Evolutionary conservation across 2,797 vertebrate species (phyloP).

Genomic region (Champsocephalus esox): DNA sequence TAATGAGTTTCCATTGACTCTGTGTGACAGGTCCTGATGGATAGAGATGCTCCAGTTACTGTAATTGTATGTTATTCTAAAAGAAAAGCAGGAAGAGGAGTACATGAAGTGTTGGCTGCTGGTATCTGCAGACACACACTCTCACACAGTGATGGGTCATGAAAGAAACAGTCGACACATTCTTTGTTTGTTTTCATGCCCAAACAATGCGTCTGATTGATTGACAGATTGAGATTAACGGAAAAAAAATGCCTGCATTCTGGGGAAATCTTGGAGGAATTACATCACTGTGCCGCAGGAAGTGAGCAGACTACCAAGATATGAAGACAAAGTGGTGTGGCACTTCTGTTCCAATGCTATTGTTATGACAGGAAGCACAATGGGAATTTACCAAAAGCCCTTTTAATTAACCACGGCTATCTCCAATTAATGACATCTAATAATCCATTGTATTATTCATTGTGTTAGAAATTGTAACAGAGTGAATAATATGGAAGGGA

Average conservation of each 20-base stretch:
- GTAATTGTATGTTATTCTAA: slow-evolving; percentile 41
- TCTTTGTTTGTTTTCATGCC: slow-evolving; percentile 48
- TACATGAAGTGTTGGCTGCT: neutral
- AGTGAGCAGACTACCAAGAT: slow-evolving; percentile 34
- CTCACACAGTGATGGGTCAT: slow-evolving; percentile 42
- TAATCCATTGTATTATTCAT: slow-evolving; percentile 13
- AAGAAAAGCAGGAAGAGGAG: slow-evolving; percentile 3
- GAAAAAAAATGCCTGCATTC: slow-evolving; percentile 23
- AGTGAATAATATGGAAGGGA: too few relatives aligned
- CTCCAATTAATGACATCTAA: slow-evolving; percentile 35
- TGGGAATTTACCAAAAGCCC: slow-evolving; percentile 34
- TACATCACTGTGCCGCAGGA: slow-evolving; percentile 26
- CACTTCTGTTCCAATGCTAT: slow-evolving; percentile 11
- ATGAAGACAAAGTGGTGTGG: neutral
- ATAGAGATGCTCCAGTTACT: slow-evolving; percentile 68
- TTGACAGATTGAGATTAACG: slow-evolving; percentile 67
- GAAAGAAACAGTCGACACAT: slow-evolving; percentile 40
- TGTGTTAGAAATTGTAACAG: neutral
- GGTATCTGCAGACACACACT: slow-evolving; percentile 25
- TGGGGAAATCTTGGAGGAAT: slow-evolving; percentile 34
- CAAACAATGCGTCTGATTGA: slow-evolving; percentile 61
- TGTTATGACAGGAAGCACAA: slow-evolving; percentile 20
- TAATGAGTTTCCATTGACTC: slow-evolving; percentile 73
- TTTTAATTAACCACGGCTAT: slow-evolving; percentile 48
- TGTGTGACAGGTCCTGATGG: slow-evolving; percentile 62